phyloP scores from a whole-genome alignment of 2,113 vertebrate species.

The Atractosteus spatula region DNA sequence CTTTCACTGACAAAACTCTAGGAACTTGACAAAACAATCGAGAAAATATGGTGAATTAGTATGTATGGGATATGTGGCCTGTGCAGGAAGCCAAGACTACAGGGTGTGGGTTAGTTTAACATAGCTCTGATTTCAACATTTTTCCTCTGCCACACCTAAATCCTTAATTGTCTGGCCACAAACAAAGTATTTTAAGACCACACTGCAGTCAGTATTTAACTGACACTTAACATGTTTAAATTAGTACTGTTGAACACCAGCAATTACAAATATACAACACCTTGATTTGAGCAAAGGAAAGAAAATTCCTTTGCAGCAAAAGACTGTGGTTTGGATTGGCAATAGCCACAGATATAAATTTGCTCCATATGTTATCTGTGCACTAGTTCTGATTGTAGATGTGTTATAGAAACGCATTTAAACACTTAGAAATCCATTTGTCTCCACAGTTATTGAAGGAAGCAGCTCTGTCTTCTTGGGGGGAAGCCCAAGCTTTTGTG shows the following conservation, averaged over 20 bases:
- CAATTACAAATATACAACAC: constrained; percentile 47
- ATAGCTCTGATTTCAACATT: constrained; percentile 71
- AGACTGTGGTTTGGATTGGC: no score
- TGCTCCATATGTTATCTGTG: no score
- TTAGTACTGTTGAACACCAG: constrained; percentile 50
- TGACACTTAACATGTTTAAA: constrained; percentile 65
- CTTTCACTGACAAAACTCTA: no score
- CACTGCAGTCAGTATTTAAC: constrained; percentile 59
- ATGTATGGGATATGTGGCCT: constrained; percentile 29
- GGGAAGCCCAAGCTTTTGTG: no score
- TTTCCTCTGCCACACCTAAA: constrained; percentile 73
- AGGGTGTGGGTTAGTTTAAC: constrained; percentile 60
- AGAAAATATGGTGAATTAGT: not conserved
- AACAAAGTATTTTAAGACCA: constrained; percentile 68
- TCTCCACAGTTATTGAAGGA: no score
- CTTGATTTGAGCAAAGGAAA: constrained; percentile 34
- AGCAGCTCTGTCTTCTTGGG: no score
- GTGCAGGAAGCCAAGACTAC: constrained; percentile 45
- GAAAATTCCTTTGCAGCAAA: not conserved
- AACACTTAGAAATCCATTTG: no score
- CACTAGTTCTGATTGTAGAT: no score
- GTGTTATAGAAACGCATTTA: no score
- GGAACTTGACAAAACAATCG: no score
- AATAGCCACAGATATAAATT: no score
- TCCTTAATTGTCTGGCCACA: constrained; percentile 73